A percentile compares a stretch with the other conserved stretches of the same genome.
phyloP scores from a whole-genome alignment of 2,888 invertebrate species.

The Oasisia sp. region DNA sequence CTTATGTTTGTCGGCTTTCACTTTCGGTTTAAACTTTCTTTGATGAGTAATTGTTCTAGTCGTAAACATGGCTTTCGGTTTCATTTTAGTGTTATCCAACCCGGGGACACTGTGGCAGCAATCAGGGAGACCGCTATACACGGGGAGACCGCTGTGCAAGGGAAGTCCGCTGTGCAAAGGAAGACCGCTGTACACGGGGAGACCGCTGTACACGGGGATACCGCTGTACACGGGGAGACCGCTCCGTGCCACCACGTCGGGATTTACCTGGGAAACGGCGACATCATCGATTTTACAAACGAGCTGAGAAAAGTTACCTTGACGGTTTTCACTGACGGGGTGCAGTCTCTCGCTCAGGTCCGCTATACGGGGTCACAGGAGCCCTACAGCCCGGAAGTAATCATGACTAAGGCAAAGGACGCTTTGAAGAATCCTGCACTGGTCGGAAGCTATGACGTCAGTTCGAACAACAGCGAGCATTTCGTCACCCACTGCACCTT shows the following conservation, averaged over 20 bases:
- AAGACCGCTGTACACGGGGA: no score
- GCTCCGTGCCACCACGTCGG: neutral
- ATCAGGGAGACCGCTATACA: no score
- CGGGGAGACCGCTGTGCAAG: no score
- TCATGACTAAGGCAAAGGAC: neutral
- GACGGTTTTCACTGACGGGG: neutral
- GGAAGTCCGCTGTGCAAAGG: no score
- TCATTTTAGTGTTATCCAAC: neutral
- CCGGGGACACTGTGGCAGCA: neutral
- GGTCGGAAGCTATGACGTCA: neutral
- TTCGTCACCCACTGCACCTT: neutral
- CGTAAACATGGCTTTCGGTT: no score
- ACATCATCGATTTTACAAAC: neutral
- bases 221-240: neutral
- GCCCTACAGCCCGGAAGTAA: neutral
- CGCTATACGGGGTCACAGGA: neutral
- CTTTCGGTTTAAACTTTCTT: neutral
- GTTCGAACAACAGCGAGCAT: conserved; percentile 7
- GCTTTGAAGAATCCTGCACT: neutral
- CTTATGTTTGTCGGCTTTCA: no score
- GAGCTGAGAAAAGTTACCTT: neutral
- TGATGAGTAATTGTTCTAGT: neutral
- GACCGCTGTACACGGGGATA: no score
- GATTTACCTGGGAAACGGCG: neutral
- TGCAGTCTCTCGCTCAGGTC: neutral